Evolutionary conservation across 2,113 vertebrate species (phyloP), one percentile per base, ranked within the genome.

Genomic region (Otus sunia): DNA sequence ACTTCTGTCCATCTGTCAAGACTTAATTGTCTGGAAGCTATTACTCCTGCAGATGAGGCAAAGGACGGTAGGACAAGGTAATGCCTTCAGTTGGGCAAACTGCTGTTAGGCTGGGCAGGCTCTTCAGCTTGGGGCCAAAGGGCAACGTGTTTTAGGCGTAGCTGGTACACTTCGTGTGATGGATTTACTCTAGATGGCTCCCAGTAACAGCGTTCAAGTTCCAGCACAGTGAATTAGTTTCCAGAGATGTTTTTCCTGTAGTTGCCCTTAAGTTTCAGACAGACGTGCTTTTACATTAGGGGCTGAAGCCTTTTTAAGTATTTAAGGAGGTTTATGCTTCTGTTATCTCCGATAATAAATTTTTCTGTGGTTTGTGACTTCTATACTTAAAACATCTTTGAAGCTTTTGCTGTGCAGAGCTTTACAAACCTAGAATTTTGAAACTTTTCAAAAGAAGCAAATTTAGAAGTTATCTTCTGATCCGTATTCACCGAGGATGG

Each of bases 121-220:
- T 36, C 27, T 58, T 66, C 8, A 22, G 29, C 10, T 3, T 47
- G 72, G 26, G 20, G 21, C 49, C 23, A n/a, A 4, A 50, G 53
- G 22, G n/a, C 41, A 30, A 2, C 5, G 2, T 58, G 5, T 55
- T 39, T n/a, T 22, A 47, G 26, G 55, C 64, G 34, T 17, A 52
- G 11, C 41, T 74, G 64, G 15, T 66, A 14, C 0, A 0, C 17
- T 32, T n/a, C 0, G 1, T 30, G 3, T 5, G 27, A 6, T 18
- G 23, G 71, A 21, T 59, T 52, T 82, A 12, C 8, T 66, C 60
- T 34, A 13, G 4, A 12, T 43, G 74, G 23, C 12, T 82, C 74
- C 21, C 14, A 43, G 36, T 88, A 58, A 5, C 0, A 4, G 25
- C 43, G n/a, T 63, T 72, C 11, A 20, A 32, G 32, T 86, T 58